Evolutionary conservation across 2,888 invertebrate species (phyloP), one percentile per base, ranked within the genome.

Genomic region (Rhimphoctona megacephalus): DNA sequence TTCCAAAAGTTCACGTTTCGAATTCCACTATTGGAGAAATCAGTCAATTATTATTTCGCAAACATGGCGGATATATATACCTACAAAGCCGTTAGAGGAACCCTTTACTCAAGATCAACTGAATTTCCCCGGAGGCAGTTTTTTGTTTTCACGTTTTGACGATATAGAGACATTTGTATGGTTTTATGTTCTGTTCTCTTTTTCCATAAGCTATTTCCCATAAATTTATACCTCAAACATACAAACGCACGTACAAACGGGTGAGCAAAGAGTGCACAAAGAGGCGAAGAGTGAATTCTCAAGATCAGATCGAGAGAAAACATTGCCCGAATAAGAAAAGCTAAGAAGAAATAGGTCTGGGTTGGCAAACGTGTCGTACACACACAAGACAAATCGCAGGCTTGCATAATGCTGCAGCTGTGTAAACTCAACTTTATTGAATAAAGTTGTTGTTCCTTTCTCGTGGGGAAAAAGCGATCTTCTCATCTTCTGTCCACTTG

Each of bases 81-180:
- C 54, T 30, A 33, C 17, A 46, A 14, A 25, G 7, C 52, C 25
- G 36, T 49, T 70, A 39, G n/a, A 8, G 8, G 46, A 30, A 69
- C 33, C 77, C 57, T 73, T 72, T 39, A 43, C 46, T 72, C 46
- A 19, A 64, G 76, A 33, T 54, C 64, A 82, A 82, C 82, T 52
- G 61, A 82, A 85, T 85, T 85, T 85, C 85, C 85, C 85, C 74
- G 36, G 85, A 79, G 85, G 82, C 82, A 69, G n/a, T 74, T 74
- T 61, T 82, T 79, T 79, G 74, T 85, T 85, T 82, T 79, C 67
- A 64, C 79, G 74, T 81, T 78, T 74, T 73, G 69, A 74, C 79
- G 82, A 52, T 79, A 80, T 33, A 66, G 80, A 66, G 73, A 70
- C 30, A 52, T 85, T 83, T 73, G 17, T 70, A 83, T 76, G 39